Base-by-base conservation (phyloP, 2,113 vertebrate species). In the Xenus cinereus region DNA sequence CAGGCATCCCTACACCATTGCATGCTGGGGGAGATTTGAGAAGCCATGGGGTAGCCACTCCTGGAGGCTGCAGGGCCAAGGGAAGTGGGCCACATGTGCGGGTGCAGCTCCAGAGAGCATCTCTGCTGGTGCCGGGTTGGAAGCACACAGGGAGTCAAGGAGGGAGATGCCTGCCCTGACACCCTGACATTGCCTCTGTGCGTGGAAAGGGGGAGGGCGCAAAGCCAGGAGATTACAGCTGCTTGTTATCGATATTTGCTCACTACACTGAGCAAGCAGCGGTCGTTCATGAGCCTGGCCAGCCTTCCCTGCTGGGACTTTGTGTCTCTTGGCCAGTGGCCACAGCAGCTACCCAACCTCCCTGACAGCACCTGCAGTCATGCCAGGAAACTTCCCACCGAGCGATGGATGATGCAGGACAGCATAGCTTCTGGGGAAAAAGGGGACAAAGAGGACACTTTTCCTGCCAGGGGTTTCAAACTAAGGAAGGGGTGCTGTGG, bases 161-260 rank as follows among this genome's bases (percentile, higher is more conserved):
- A 46, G 16, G 24, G 28, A 28, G 4, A 3, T 0, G 1, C 56
- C 20, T 63, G 51, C 46, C 41, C 63, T 48, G 50, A 37, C 35
- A 35, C 32, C 20, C 57, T 46, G 53, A 53, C 41, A 23, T 84
- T 45, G 63, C 57, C 27, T 67, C 59, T 50, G 35, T 59, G 82
- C 2, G 0, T 28, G 50, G 53, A 79, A 50, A 37, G 50, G 41
- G 63, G 59, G 66, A 89, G 48, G 18, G 22, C 3, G 2, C 57
- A 79, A 75, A 94, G 81, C 53, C 71, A 46, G 66, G 50, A 79
- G 48, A 79, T 69, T 84, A n/a, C 80, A 91, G 84, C 48, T 93
- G 87, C 81, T 87, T 33, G 41, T 94, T 96, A 85, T 41, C 48
- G 14, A 5, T 84, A 83, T 95, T 90, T 90, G 86, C 80, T 94